phyloP scores from a whole-genome alignment of 35 echinoderm and acorn worm genomes.

The Diadema setosum region DNA sequence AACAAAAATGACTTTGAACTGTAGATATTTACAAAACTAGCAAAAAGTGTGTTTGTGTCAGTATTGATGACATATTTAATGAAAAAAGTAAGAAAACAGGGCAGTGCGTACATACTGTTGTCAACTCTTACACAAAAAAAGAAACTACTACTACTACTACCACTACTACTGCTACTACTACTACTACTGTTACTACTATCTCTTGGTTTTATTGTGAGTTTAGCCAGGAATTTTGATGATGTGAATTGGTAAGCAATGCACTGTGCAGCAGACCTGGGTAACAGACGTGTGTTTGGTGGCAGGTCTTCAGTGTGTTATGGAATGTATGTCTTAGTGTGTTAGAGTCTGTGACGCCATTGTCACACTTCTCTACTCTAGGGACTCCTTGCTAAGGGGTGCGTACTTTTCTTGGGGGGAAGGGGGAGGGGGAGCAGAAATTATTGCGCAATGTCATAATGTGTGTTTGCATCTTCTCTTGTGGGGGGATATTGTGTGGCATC shows the following conservation, averaged over 20 bases:
- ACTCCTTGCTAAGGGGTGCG: too few relatives aligned
- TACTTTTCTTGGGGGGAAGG: too few relatives aligned
- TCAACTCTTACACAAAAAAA: not conserved
- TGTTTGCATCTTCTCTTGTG: too few relatives aligned
- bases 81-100: not conserved
- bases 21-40: slow-evolving; percentile 15
- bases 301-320: not conserved
- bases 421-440: too few relatives aligned
- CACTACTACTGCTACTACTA: not conserved
- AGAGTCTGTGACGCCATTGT: too few relatives aligned
- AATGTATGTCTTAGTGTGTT: not conserved
- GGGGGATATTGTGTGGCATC: too few relatives aligned
- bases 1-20: not conserved
- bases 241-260: not conserved
- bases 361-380: too few relatives aligned
- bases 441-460: too few relatives aligned
- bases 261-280: not conserved
- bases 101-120: not conserved
- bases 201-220: slow-evolving; percentile 1
- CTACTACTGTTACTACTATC: not conserved
- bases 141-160: not conserved
- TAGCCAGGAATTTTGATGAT: slow-evolving; percentile 2
- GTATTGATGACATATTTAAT: not conserved
- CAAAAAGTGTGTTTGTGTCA: slow-evolving; percentile 8
- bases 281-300: not conserved